phyloP scores from a whole-genome alignment of 2,797 vertebrate species.

The Dipus sagitta region DNA sequence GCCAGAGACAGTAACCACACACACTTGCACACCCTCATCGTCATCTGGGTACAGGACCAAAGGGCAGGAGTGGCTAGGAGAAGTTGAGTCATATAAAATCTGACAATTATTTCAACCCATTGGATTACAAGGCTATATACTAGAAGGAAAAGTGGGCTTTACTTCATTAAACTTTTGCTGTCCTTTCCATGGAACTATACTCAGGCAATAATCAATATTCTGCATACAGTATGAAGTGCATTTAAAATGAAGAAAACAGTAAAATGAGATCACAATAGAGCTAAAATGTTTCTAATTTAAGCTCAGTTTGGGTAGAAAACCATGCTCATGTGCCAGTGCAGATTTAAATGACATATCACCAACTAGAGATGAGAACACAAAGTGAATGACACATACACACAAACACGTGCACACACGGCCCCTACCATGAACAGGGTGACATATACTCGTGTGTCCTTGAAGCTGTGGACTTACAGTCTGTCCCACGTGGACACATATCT shows the following conservation, averaged over 20 bases:
- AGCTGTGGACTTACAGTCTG: constrained; percentile 36
- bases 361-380: constrained; percentile 59
- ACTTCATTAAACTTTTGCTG: constrained; percentile 18
- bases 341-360: constrained; percentile 56
- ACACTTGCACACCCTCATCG: accelerated
- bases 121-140: constrained; percentile 6
- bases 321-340: neutral
- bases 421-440: constrained; percentile 4
- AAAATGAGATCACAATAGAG: constrained; percentile 2
- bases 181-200: constrained; percentile 42
- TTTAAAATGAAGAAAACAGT: neutral
- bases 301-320: constrained; percentile 26
- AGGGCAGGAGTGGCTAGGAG: neutral
- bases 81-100: constrained; percentile 34
- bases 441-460: neutral
- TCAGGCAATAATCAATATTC: constrained; percentile 48
- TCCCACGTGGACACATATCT: neutral
- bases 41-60: neutral
- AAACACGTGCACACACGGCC: neutral
- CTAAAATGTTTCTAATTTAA: constrained; percentile 47
- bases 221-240: constrained; percentile 12
- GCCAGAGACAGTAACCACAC: neutral
- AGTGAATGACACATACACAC: neutral
- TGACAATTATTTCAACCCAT: constrained; percentile 44
- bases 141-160: constrained; percentile 51